A percentile compares a stretch with the other conserved stretches of the same genome.
Evolutionary conservation across 2,113 vertebrate species (phyloP).

Genomic region (Peromyscus leucopus): DNA sequence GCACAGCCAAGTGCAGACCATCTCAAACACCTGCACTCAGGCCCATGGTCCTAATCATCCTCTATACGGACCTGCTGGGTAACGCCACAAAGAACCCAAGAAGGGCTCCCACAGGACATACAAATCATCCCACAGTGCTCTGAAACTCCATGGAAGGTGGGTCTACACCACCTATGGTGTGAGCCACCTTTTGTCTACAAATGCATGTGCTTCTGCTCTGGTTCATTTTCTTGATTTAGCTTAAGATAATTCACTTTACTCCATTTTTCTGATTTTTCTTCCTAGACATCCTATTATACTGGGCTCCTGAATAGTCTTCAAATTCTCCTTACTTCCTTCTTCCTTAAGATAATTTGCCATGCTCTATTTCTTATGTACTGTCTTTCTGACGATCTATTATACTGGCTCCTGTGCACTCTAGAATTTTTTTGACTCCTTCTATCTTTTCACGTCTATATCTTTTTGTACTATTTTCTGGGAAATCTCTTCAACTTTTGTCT

Average conservation of each 20-base stretch:
- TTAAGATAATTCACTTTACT: constrained; percentile 20
- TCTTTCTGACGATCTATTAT: not conserved
- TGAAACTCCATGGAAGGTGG: not conserved
- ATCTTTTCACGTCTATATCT: not conserved
- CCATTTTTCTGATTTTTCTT: not conserved
- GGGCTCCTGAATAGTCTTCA: constrained; percentile 1
- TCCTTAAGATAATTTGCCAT: not conserved
- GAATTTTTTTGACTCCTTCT: not conserved
- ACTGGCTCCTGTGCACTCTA: not conserved
- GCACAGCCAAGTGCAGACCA: too few relatives aligned
- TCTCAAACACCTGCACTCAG: too few relatives aligned
- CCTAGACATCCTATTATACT: constrained; percentile 25
- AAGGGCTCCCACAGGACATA: too few relatives aligned
- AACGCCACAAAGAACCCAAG: too few relatives aligned
- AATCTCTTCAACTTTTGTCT: constrained; percentile 1
- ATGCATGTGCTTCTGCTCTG: not conserved
- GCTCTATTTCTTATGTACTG: not conserved
- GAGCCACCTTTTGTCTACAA: not conserved
- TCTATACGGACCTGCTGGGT: too few relatives aligned
- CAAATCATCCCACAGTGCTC: too few relatives aligned
- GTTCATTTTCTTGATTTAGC: not conserved
- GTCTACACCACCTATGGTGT: too few relatives aligned
- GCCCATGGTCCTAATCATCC: too few relatives aligned
- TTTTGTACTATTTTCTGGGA: not conserved
- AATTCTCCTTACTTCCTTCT: not conserved